A percentile compares a stretch with the other conserved stretches of the same genome.
These are phyloP conservation scores for Smithornis capensis DNA, from an alignment of 2,113 vertebrate species.

Conservation along the genomic window DNA sequence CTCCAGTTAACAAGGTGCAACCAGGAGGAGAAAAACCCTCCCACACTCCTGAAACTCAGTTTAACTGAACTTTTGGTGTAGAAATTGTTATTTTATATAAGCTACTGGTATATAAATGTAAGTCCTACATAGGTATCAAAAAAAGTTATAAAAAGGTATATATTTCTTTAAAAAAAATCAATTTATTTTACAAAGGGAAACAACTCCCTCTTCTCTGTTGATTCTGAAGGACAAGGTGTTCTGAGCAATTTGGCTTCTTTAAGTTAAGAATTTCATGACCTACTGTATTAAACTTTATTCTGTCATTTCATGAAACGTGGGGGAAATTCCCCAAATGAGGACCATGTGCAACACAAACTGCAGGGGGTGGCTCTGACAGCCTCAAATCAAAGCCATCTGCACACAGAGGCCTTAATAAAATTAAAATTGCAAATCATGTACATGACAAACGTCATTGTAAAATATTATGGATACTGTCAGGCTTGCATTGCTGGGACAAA, in stretches of 20 bases:
- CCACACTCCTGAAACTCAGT: not conserved
- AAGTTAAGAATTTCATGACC: conserved; percentile 13
- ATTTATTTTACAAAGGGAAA: not conserved
- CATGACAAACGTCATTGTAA: conserved; percentile 30
- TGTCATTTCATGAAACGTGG: conserved; percentile 1
- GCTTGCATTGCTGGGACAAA: not conserved
- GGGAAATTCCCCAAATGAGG: conserved; percentile 30
- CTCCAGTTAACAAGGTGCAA: not conserved
- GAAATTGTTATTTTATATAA: not conserved
- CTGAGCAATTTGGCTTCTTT: not conserved
- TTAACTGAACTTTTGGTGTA: not conserved
- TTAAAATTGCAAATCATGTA: conserved; percentile 57
- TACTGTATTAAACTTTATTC: not conserved
- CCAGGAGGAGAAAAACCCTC: not conserved
- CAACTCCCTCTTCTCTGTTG: not conserved
- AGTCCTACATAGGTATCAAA: not conserved
- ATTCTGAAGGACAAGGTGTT: not conserved
- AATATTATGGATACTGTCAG: not conserved
- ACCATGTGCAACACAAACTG: conserved; percentile 24
- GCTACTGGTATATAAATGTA: not conserved
- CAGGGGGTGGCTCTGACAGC: not conserved
- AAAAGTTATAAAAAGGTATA: not conserved
- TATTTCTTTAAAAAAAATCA: not conserved
- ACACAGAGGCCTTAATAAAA: not conserved
- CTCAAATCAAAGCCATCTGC: conserved; percentile 42